Base-by-base conservation (phyloP, 1,140 invertebrate genomes). In the Papilio helenus region DNA sequence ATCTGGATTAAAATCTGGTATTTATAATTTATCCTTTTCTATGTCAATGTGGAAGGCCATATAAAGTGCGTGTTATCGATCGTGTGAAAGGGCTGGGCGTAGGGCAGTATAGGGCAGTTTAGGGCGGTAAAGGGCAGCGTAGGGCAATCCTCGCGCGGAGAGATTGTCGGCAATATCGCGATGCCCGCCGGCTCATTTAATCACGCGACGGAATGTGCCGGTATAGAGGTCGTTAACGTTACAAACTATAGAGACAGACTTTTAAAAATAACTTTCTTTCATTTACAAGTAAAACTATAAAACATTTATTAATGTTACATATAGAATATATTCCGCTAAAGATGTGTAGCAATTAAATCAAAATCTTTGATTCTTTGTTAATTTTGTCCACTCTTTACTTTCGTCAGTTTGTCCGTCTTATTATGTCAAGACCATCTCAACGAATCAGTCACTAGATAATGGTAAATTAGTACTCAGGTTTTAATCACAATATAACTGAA, bases 151-250 rank as follows among this genome's bases (percentile, higher is more conserved):
- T 73, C 82, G 73, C 81, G 80, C 81, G 79, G 80, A 68, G 84
- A 84, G 83, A 88, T 84, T 86, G 86, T 79, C 87, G 82, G 92
- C 90, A 93, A 93, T 92, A 93, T 91, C 83, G 88, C 90, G 89
- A 90, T 91, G 86, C 88, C 89, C 88, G 87, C 82, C 89, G 89
- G 90, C 90, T 92, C 90, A 92, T 93, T 92, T 93, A 89, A 92
- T 92, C 92, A 93, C 92, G 87, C 88, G 90, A 81, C 81, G 92
- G 92, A 93, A 93, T 93, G 87, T 82, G 84, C 87, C 81, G 85
- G 79, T 86, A 81, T 82, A 84, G 82, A 85, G 81, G 58, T 74
- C 68, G 72, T 65, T 72, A 23, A 26, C 9, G 34, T 8, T 51
- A 2, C 26, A 14, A 18, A 81, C 14, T 85, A 76, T 86, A 87